Evolutionary conservation across 2,113 vertebrate genomes (phyloP).

Genomic region (Gracilinanus agilis): DNA sequence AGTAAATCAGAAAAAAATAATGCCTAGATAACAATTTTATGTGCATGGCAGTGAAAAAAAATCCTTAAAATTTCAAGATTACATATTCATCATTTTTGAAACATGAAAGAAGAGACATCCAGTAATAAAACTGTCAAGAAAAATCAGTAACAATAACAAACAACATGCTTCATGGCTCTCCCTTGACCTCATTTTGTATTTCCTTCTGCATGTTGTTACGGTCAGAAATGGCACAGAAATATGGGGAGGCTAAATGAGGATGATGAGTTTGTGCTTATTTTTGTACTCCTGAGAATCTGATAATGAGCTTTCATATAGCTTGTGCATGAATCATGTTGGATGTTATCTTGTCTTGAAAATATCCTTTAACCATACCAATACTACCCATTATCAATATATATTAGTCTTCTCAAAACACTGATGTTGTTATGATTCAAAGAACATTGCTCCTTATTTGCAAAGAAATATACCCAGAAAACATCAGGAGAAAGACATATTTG

Average conservation of each 20-base stretch:
- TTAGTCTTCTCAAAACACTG: background rate
- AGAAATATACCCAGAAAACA: background rate
- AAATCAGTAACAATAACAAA: background rate
- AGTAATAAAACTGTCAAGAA: background rate
- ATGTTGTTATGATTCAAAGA: conserved; percentile 21
- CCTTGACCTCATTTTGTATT: background rate
- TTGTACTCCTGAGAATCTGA: background rate
- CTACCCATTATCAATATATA: background rate
- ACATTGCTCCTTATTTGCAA: background rate
- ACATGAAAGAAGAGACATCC: background rate
- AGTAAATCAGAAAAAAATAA: background rate
- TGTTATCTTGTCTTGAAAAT: background rate
- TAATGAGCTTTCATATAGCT: background rate
- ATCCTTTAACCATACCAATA: background rate
- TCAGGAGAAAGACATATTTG: background rate
- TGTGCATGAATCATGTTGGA: background rate
- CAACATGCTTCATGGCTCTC: background rate
- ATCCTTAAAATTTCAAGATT: background rate
- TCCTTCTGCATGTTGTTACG: background rate
- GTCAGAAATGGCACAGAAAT: background rate
- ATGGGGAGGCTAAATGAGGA: background rate
- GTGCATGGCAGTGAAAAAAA: background rate
- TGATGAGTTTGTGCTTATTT: background rate
- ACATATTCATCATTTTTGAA: background rate
- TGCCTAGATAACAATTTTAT: background rate